Evolutionary conservation across 2,888 invertebrate species (phyloP), one percentile per base, ranked within the genome.

Genomic region (Cephus rjabovi): DNA sequence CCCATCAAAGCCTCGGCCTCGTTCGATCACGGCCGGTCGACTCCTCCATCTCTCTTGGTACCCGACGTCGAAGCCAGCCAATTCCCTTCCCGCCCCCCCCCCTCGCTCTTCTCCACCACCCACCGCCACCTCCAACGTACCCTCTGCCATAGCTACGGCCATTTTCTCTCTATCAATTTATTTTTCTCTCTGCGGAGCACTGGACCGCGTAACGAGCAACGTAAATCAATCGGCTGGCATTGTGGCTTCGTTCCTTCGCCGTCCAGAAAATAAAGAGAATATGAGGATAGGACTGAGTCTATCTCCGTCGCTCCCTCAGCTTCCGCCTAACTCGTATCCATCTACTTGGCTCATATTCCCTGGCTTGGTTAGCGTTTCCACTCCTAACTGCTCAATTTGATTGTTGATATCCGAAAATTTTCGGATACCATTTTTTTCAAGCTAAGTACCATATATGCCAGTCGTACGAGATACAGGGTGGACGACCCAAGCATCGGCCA

Each of bases 141-240:
- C 31, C 70, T n/a, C 70, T 30, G 70, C 70, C 77, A 75, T 81
- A 81, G 75, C 81, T 80, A 15, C 40, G 40, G 81, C 77, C 76
- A 75, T 81, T 82, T 82, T 77, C 83, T 80, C 84, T 80, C 85
- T 83, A 82, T 86, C 85, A 83, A 84, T 84, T 82, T 84, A 83
- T 84, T 84, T 86, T 80, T 84, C 81, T 82, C 81, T 81, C 82
- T 79, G 76, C 87, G 85, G 87, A 89, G 90, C 91, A 90, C 87
- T 88, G 89, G 88, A 91, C 89, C 91, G 91, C 90, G 90, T 91
- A 91, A 91, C 91, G 91, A 91, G 91, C 88, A 90, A 90, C 91
- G 90, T 91, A 91, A 91, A 91, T 91, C 91, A 91, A 91, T 91
- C 91, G 89, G 84, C 87, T 87, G 89, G 89, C 90, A 90, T 89